phyloP scores from a whole-genome alignment of 2,113 vertebrate genomes.

The Platichthys stellatus region DNA sequence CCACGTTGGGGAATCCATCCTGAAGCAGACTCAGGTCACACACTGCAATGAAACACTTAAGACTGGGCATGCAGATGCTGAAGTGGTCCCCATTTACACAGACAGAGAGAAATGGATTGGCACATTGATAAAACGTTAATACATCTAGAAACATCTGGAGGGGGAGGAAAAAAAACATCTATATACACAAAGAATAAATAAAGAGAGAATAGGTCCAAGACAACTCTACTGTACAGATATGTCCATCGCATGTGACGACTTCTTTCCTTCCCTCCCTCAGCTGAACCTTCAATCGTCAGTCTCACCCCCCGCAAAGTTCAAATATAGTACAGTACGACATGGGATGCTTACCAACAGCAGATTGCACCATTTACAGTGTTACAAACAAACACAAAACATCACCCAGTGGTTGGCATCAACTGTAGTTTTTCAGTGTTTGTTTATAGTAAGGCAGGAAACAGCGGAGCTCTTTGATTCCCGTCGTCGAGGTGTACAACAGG shows the following conservation, averaged over 20 bases:
- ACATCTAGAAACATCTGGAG: slow-evolving; percentile 77
- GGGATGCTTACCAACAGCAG: slow-evolving; percentile 70
- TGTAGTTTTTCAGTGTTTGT: slow-evolving; percentile 55
- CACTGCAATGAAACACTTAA: slow-evolving; percentile 78
- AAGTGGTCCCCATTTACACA: slow-evolving; percentile 70
- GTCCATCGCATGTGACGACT: slow-evolving; percentile 41
- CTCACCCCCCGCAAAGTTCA: slow-evolving; percentile 49
- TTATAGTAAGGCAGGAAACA: slow-evolving; percentile 76
- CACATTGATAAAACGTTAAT: slow-evolving; percentile 73
- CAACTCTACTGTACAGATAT: slow-evolving; percentile 67
- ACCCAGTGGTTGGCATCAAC: slow-evolving; percentile 49
- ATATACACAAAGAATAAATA: slow-evolving; percentile 77
- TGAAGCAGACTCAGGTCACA: slow-evolving; percentile 74
- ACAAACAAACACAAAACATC: slow-evolving; percentile 77
- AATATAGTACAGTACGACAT: slow-evolving; percentile 73
- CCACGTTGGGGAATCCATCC: slow-evolving; percentile 41
- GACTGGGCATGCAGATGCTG: slow-evolving; percentile 81
- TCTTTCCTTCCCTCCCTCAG: slow-evolving; percentile 10
- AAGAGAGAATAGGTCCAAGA: slow-evolving; percentile 71
- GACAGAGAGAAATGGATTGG: slow-evolving; percentile 73
- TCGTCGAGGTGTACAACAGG: slow-evolving; percentile 35
- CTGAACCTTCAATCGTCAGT: not conserved
- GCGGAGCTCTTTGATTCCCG: slow-evolving; percentile 55
- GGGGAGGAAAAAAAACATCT: slow-evolving; percentile 57
- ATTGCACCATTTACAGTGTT: slow-evolving; percentile 78